A percentile compares a stretch with the other conserved stretches of the same genome.
These are phyloP conservation scores for Xylophagus ater DNA, from an alignment of 2,888 invertebrate genomes.

Conservation along the genomic window DNA sequence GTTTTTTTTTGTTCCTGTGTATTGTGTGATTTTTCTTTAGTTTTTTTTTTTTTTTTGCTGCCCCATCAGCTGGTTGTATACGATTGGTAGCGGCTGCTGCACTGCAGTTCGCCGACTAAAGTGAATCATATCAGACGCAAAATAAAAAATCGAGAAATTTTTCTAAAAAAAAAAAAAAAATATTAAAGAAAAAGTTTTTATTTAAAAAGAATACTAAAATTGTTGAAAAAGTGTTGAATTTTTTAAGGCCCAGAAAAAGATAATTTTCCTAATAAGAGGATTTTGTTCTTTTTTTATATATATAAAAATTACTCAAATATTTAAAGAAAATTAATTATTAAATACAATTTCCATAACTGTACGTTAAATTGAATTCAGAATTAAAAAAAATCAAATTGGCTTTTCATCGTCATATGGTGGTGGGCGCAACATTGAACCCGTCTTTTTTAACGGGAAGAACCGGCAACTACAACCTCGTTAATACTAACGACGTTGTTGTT, in stretches of 20 bases:
- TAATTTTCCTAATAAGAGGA: constrained; percentile 2
- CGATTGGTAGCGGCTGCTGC: constrained; percentile 7
- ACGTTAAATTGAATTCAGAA: no score
- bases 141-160: not conserved
- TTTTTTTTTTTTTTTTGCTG: constrained; percentile 6
- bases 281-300: constrained; percentile 9
- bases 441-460: no score
- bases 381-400: no score
- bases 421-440: no score
- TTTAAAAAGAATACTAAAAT: not conserved
- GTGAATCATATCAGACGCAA: constrained; percentile 10
- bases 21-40: not conserved
- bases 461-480: no score
- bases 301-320: no score
- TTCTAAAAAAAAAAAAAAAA: not conserved
- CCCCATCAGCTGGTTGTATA: constrained; percentile 11
- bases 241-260: constrained; percentile 5
- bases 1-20: not conserved
- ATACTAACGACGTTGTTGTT: no score
- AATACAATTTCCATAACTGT: no score
- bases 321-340: no score
- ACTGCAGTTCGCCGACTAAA: constrained; percentile 14
- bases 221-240: not conserved
- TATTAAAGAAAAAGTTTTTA: not conserved
- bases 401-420: no score